Conservation (phyloP, 2,113 vertebrate species). For the Capra hircus region DNA sequence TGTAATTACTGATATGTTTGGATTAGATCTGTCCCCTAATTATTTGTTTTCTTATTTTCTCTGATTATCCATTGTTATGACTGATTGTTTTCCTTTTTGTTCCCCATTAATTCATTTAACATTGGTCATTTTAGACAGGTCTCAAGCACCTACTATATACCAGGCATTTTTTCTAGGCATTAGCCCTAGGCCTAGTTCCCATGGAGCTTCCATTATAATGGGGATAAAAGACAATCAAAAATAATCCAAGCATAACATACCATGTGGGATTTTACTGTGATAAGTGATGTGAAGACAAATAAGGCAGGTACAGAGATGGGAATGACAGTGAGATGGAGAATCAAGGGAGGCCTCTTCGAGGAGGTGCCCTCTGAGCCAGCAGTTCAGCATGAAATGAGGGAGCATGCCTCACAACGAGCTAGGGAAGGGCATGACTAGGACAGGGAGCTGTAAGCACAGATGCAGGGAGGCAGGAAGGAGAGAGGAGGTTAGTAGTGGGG, state of each 20-base stretch:
- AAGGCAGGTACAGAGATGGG: neutral
- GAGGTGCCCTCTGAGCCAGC: neutral
- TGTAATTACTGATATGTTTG: neutral
- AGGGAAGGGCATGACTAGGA: neutral
- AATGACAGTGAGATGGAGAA: neutral
- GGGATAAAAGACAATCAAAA: neutral
- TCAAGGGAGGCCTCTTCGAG: neutral
- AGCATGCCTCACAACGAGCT: neutral
- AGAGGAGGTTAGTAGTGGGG: neutral
- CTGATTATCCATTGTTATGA: neutral
- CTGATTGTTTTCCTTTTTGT: neutral
- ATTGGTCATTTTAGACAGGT: neutral
- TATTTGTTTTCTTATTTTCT: neutral
- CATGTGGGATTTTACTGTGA: neutral
- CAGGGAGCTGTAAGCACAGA: neutral
- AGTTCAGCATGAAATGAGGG: neutral
- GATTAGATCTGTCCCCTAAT: neutral
- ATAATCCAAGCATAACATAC: neutral
- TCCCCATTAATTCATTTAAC: neutral
- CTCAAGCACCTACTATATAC: neutral
- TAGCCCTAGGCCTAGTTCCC: neutral
- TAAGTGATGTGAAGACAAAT: neutral
- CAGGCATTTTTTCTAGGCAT: neutral
- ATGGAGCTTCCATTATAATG: neutral
- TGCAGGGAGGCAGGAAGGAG: neutral